Conservation (phyloP, 2,113 vertebrate genomes). For the Cyprinodon tularosa region DNA sequence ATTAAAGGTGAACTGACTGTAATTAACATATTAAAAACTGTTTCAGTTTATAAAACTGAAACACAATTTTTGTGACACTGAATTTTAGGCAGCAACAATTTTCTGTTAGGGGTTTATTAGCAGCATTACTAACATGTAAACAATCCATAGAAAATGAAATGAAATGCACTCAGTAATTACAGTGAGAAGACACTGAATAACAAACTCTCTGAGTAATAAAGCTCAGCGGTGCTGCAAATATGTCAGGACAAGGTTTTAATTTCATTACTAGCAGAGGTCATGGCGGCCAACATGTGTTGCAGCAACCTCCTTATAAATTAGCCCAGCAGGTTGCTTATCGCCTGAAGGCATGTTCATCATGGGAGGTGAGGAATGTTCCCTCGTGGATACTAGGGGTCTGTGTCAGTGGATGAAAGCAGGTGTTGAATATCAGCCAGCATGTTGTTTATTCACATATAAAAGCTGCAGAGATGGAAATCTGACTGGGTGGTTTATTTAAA, state of each 20-base stretch:
- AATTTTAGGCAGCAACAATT: neutral
- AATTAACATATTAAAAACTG: neutral
- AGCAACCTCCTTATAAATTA: constrained; percentile 24
- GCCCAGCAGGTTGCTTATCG: neutral
- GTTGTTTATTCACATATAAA: constrained; percentile 54
- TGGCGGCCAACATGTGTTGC: constrained; percentile 8
- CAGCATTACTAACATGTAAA: neutral
- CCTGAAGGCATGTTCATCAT: constrained; percentile 31
- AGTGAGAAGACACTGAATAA: neutral
- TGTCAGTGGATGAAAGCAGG: constrained; percentile 41
- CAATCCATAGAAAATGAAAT: neutral
- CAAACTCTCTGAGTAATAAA: neutral
- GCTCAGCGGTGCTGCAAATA: neutral
- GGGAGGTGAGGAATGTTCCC: constrained; percentile 2
- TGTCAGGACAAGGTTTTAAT: neutral
- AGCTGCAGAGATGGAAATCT: constrained; percentile 32
- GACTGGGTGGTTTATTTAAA: constrained; percentile 31
- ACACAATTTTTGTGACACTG: neutral
- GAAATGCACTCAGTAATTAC: neutral
- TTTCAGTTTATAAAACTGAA: neutral
- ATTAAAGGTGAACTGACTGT: neutral
- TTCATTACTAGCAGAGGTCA: constrained; percentile 26
- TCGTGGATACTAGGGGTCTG: constrained; percentile 8
- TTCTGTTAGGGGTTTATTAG: neutral
- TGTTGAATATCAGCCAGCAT: constrained; percentile 43